Evolutionary conservation across 2,888 invertebrate genomes (phyloP), one percentile per base, ranked within the genome.

Genomic region (Exephanes ischioxanthus): DNA sequence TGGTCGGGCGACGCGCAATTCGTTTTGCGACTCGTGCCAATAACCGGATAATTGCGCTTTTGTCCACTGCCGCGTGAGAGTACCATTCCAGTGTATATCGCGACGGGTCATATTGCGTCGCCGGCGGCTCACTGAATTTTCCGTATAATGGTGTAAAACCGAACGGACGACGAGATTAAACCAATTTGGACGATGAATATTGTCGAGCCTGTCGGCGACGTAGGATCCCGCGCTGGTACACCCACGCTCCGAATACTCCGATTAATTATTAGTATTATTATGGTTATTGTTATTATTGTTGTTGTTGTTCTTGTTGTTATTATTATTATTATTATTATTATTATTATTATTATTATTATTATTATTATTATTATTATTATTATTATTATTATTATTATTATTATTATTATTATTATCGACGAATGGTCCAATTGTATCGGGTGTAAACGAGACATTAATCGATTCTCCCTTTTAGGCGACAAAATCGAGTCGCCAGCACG

Each of bases 41-140:
- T 70, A 48, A 70, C 70, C 70, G 48, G 30, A 30, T 70, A 48
- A 26, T 58, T 58, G 5, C 26, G 55, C 30, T 70, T 51, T 75
- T 61, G 19, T 14, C 33, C 37, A 30, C 51, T 68, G 68, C 63
- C 19, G 26, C 22, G 19, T 16, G 53, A 45, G 22, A 67, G 26
- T 55, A 45, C 11, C 11, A n/a, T 33, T 33, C 3, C 37, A 37
- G 16, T 26, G 71, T 53, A 14, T 22, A 30, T 77, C 16, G 67
- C 16, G 67, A 67, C 19, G 22, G 58, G 58, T 55, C 55, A 55
- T 22, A 22, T 45, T 55, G 55, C 11, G 58, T 3, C 22, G 22
- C 11, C 58, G 33, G 75, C 66, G n/a, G 51, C 33, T 76, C 33
- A 22, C 58, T 41, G 67, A 7, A 67, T 67, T 67, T 67, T 67